Evolutionary conservation across 2,888 invertebrate genomes (phyloP).

Genomic region (Ptilodon capucinus): DNA sequence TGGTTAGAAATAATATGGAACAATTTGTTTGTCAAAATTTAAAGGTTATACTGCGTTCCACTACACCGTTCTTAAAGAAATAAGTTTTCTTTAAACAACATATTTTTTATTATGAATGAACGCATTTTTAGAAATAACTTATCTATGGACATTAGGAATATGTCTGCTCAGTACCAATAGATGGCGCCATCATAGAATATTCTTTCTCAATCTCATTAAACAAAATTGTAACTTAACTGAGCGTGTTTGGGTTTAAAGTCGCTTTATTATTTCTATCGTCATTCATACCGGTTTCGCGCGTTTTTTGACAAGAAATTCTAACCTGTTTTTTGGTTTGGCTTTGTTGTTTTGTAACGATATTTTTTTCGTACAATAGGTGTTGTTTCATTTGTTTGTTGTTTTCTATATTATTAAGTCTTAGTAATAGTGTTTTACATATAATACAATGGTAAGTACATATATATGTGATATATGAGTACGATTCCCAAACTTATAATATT

Average conservation of each 20-base stretch:
- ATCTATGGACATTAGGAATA: no score
- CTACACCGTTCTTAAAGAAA: background rate
- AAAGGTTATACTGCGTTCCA: constrained; percentile 28
- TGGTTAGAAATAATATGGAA: background rate
- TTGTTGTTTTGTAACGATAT: constrained; percentile 10
- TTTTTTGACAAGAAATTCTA: constrained; percentile 33
- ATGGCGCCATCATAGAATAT: background rate
- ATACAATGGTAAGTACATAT: background rate
- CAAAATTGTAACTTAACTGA: background rate
- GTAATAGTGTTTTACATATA: background rate
- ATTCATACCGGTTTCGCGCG: constrained; percentile 28
- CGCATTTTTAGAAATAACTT: no score
- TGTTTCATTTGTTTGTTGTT: constrained; percentile 8
- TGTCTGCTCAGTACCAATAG: background rate
- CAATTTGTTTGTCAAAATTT: constrained; percentile 4
- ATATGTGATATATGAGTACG: background rate
- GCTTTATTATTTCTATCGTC: background rate
- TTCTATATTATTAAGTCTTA: background rate
- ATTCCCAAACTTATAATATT: background rate
- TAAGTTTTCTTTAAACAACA: no score
- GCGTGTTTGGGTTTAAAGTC: background rate
- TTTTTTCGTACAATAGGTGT: background rate
- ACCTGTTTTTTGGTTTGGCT: constrained; percentile 27
- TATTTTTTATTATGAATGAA: no score
- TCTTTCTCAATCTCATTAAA: no score